Percentiles rank a stretch among this genome's conserved stretches.
Evolutionary conservation across 2,797 vertebrate genomes (phyloP).

Genomic region (Squalus acanthias): DNA sequence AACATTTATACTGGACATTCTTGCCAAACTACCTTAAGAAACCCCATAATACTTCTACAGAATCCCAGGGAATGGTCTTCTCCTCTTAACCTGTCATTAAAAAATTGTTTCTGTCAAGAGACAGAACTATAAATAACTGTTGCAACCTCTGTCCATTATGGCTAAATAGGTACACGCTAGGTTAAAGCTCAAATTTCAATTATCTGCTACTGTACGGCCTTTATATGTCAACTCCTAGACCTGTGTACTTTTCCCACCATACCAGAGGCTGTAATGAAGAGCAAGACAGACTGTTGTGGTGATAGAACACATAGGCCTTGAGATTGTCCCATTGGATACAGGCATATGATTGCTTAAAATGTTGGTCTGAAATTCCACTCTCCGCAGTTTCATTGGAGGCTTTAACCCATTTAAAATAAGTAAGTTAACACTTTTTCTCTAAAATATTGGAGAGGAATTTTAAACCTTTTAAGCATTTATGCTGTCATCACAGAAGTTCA

Average conservation of each 20-base stretch:
- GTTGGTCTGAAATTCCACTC: neutral
- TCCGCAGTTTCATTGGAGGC: neutral
- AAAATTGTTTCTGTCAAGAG: neutral
- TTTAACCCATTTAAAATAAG: neutral
- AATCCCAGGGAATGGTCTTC: neutral
- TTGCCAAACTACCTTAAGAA: neutral
- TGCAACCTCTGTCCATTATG: no score
- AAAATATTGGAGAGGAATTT: neutral
- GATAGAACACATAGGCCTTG: no score
- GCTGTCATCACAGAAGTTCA: neutral
- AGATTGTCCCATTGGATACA: neutral
- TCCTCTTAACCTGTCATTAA: neutral
- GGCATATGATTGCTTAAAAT: neutral
- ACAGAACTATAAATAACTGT: no score
- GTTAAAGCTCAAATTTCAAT: neutral
- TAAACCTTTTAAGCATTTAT: neutral
- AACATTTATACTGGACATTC: neutral
- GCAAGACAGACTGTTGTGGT: neutral
- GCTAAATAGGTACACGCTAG: neutral
- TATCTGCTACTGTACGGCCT: neutral
- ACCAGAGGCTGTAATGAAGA: neutral
- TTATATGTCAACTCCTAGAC: neutral
- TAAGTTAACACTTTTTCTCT: neutral
- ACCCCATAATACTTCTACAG: neutral
- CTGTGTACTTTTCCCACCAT: neutral